A percentile compares a stretch with the other conserved stretches of the same genome.
These are phyloP conservation scores for Mohoua ochrocephala DNA, from an alignment of 2,113 vertebrate genomes.

Conservation along the genomic window DNA sequence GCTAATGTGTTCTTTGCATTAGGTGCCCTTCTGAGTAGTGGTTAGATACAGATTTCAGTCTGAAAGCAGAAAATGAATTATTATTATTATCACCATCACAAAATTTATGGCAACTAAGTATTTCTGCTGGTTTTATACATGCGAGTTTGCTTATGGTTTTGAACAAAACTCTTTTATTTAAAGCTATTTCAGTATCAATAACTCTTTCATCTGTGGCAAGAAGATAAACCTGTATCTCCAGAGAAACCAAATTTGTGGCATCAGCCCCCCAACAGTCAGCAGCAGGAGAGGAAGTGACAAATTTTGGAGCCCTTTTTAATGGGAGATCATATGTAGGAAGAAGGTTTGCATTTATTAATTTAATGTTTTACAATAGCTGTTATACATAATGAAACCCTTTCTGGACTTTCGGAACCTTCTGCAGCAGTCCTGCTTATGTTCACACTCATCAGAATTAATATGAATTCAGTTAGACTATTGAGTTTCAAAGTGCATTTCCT, in stretches of 20 bases:
- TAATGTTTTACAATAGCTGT: conserved; percentile 36
- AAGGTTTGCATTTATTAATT: neutral
- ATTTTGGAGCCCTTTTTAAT: neutral
- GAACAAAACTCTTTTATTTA: neutral
- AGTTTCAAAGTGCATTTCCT: conserved; percentile 35
- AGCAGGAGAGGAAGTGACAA: neutral
- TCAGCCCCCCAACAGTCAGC: neutral
- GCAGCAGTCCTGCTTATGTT: conserved; percentile 32
- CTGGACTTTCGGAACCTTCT: conserved; percentile 45
- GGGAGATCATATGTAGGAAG: neutral
- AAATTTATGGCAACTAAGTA: neutral
- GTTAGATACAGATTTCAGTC: neutral
- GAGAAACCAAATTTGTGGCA: neutral
- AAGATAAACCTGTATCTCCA: neutral
- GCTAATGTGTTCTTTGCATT: neutral
- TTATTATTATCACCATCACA: neutral
- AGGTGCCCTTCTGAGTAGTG: neutral
- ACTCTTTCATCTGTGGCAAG: neutral
- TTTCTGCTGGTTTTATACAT: neutral
- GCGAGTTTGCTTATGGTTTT: neutral
- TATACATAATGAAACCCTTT: neutral
- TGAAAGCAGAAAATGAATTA: neutral
- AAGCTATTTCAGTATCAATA: neutral
- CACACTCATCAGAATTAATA: conserved; percentile 14
- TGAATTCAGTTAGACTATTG: conserved; percentile 26